Percentiles rank a stretch among this genome's conserved stretches.
These are phyloP conservation scores for Sisor rabdophorus DNA, from an alignment of 2,113 vertebrate species.

Conservation along the genomic window DNA sequence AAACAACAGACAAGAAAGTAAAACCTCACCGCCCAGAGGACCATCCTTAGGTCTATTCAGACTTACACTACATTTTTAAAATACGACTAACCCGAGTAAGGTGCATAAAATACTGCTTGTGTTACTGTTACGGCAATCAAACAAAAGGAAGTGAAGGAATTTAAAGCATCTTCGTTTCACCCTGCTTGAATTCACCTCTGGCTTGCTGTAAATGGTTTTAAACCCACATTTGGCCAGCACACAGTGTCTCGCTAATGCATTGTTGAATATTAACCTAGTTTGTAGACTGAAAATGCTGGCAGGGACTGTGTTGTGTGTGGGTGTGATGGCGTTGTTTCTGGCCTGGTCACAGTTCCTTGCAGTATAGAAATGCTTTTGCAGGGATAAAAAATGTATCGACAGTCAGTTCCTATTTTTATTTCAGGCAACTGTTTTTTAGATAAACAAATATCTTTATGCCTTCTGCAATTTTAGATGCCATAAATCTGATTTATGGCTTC, in stretches of 20 bases:
- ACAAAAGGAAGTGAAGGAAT: conserved; percentile 17
- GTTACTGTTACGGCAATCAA: conserved; percentile 36
- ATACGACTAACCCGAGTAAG: conserved; percentile 11
- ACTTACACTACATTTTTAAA: too few species aligned
- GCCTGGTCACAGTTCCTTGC: background rate
- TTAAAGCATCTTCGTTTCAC: conserved; percentile 9
- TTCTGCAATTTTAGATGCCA: background rate
- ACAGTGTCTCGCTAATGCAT: background rate
- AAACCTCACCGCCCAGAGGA: background rate
- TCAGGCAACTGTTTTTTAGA: background rate
- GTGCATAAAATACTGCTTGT: background rate
- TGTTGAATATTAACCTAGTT: conserved; percentile 48
- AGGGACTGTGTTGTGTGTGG: background rate
- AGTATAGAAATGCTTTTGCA: background rate
- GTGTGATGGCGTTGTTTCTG: background rate
- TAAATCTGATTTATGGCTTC: conserved; percentile 11
- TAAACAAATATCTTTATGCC: background rate
- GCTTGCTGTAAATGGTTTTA: background rate
- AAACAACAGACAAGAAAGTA: conserved; percentile 15
- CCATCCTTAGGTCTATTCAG: conserved; percentile 7
- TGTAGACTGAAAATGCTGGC: background rate
- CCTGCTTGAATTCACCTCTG: conserved; percentile 20
- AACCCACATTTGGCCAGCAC: conserved; percentile 4
- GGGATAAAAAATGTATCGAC: background rate
- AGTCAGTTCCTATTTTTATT: conserved; percentile 11